These are phyloP conservation scores for Synergus laeviventris DNA, from an alignment of 2,888 invertebrate genomes.

Conservation along the genomic window DNA sequence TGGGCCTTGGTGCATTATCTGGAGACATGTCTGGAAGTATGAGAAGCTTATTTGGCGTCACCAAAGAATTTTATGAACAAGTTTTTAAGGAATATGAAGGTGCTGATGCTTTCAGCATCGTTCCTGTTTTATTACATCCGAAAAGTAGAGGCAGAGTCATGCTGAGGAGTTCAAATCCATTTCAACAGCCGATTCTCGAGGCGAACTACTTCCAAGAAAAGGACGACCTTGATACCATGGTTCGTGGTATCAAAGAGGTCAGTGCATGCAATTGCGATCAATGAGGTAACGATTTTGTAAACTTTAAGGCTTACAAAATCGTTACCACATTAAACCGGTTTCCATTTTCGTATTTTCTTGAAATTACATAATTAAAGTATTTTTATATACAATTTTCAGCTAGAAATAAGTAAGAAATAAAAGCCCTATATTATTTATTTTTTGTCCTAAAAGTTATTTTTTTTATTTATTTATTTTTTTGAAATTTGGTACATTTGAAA, in stretches of 20 bases:
- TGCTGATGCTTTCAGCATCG: conserved; percentile 82
- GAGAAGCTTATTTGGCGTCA: conserved; percentile 81
- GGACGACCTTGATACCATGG: conserved; percentile 84
- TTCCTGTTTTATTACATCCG: conserved; percentile 86
- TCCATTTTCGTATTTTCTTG: background rate
- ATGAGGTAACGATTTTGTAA: too few species aligned
- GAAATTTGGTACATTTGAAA: too few species aligned
- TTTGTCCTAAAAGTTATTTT: too few species aligned
- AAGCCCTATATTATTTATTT: too few species aligned
- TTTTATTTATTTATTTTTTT: too few species aligned
- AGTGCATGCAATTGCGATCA: conserved; percentile 40
- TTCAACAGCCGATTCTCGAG: conserved; percentile 86
- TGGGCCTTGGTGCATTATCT: conserved; percentile 86
- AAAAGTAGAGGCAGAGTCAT: conserved; percentile 85
- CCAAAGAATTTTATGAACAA: conserved; percentile 79
- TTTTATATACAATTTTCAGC: too few species aligned
- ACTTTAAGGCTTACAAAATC: background rate
- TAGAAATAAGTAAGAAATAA: too few species aligned
- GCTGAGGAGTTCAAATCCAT: conserved; percentile 84
- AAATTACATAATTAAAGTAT: background rate
- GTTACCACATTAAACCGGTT: conserved; percentile 1
- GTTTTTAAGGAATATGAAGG: conserved; percentile 78
- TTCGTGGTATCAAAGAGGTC: conserved; percentile 86
- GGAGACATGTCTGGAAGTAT: conserved; percentile 85
- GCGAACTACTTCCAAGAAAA: conserved; percentile 88